Evolutionary conservation across 2,888 invertebrate genomes (phyloP), one percentile per base, ranked within the genome.

Genomic region (Venustoraphidia nigricollis): DNA sequence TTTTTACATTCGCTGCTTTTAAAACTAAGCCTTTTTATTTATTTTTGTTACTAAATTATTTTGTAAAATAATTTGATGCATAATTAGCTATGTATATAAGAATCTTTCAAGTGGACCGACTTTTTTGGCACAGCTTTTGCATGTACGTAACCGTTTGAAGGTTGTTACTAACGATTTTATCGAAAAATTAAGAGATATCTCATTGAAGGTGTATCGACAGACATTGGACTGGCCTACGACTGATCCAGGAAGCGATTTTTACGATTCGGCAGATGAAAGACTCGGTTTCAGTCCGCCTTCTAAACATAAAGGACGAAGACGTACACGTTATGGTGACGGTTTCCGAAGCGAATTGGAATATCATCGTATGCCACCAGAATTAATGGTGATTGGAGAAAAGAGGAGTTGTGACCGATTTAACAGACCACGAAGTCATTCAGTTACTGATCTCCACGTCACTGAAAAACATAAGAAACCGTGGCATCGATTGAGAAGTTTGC

Each of bases 211-310:
- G 38, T 47, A 47, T 47, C 47, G 47, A 47, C 47, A 47, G 47
- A 37, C 47, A 11, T 35, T 47, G 47, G 47, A 47, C 34, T 47
- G 47, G 47, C 47, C 47, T 17, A 79, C 79, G 41, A 79, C 81
- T 9, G 81, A 81, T 61, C 81, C 78, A 1, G 79, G 79, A 55
- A 76, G 78, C 3, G 81, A 81, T 58, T 57, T 72, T 46, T 70
- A 67, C 50, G 69, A 66, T 45, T 77, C 80, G 9, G 75, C 75
- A 0, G 81, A 81, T 54, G 78, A 75, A 47, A 77, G 77, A 56
- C 69, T 71, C 3, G 63, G 60, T 39, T 71, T 69, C 45, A 69
- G 68, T 50, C 61, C 66, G n/a, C 72, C 71, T 54, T 70, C 72
- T 38, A 60, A 70, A 36, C 64, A 69, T 57, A 61, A 68, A 57